Evolutionary conservation across 2,888 invertebrate genomes (phyloP), one percentile per base, ranked within the genome.

Genomic region (Phaonia tiefii): DNA sequence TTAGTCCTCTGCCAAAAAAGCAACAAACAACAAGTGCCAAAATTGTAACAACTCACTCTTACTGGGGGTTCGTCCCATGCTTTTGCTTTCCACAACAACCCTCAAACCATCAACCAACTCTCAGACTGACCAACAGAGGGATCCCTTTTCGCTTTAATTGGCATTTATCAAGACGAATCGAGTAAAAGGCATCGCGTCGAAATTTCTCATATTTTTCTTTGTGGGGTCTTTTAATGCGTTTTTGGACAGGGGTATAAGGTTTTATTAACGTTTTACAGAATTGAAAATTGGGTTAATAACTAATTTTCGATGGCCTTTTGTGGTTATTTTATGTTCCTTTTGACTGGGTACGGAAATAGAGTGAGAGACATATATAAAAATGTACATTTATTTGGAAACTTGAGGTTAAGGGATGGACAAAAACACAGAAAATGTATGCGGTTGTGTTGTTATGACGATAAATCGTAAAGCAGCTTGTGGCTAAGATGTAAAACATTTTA

Each of bases 61-160:
- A 10, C 39, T 2, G 49, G 37, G 39, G 37, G n/a, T 42, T 7
- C 39, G 46, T 25, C 63, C 60, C 42, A 44, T 70, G 56, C 44
- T 44, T 76, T 67, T n/a, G n/a, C n/a, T n/a, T n/a, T n/a, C n/a
- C n/a, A n/a, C n/a, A n/a, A n/a, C n/a, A n/a, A n/a, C n/a, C n/a
- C n/a, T n/a, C n/a, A n/a, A n/a, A n/a, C n/a, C n/a, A n/a, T n/a
- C n/a, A n/a, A n/a, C n/a, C 60, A 8, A 15, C 11, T 22, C 13
- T 15, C 20, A 44, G 20, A 49, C 42, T 42, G 42, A 22, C 13
- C 44, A 22, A 25, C 7, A 2, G 13, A 63, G 17, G 26, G 26
- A 66, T 51, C 31, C 22, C 15, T 54, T 67, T 63, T 5, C 4
- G 31, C 31, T 31, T 49, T 63, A 70, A 66, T 79, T 79, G 67